Evolutionary conservation across 2,113 vertebrate genomes (phyloP), one percentile per base, ranked within the genome.

Genomic region (Pycnonotus jocosus): DNA sequence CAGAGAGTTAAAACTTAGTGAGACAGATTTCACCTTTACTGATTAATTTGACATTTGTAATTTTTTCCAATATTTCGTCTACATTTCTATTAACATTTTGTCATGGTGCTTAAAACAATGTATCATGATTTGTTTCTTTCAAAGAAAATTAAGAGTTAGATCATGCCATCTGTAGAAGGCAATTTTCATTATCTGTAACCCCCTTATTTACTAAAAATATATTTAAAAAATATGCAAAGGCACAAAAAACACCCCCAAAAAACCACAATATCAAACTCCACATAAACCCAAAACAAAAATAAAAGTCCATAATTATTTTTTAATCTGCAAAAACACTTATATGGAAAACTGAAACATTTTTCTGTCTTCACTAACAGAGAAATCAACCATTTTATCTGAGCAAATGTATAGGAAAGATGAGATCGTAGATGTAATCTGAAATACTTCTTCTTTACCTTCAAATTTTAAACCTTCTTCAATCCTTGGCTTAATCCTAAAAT

Each of bases 171-270:
- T 70, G 4, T 45, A 66, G 65, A 40, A 79, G 12, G 9, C 27
- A 66, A 35, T 74, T 87, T 65, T 81, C 15, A 45, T 61, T 38
- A 85, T 7, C 35, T 62, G 4, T 31, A 68, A 74, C 6, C 9
- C 8, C 7, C 1, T 45, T 33, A n/a, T 8, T 58, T 60, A 56
- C 8, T 57, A 54, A 86, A 88, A 77, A 72, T 7, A 57, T 17
- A 66, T 40, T 76, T 57, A 2, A 37, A 38, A 73, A 62, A 7
- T 66, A 23, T 37, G 15, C 11, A 58, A 18, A 84, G 10, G 10
- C 10, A 35, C 5, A 3, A 35, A 38, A 74, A 64, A 58, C 25
- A 1, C 0, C 2, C 30, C 38, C 38, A 38, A 38, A 38, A 38
- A 38, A 38, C 38, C n/a, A 37, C 10, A 76, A 37, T 8, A 44